Evolutionary conservation across 1,140 invertebrate species (phyloP), one percentile per base, ranked within the genome.

Genomic region (Lethocerus indicus): DNA sequence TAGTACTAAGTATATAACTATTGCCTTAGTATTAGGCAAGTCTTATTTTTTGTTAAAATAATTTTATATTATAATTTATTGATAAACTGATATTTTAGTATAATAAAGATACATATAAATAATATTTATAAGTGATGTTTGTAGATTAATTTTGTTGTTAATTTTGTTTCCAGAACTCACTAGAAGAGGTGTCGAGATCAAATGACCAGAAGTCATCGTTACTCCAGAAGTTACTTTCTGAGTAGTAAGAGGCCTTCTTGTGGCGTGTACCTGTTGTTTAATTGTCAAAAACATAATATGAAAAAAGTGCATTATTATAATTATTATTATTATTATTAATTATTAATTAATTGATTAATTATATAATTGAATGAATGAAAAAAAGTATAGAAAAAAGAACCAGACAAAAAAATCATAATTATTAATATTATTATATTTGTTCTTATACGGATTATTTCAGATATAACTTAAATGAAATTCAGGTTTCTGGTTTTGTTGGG

Each of bases 181-280:
- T 78, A 75, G 78, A 80, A 72, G 79, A 79, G 70, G 72, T 65
- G 56, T 69, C 65, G 57, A 63, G 65, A 57, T 71, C 71, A 70
- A 71, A 73, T 74, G 76, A 77, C 73, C 70, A 71, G 60, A 80
- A 79, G 61, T 77, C 79, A 49, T 81, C 79, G 58, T 67, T 83
- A 61, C 69, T 84, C 58, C 79, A 83, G 69, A 81, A 83, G 64
- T 68, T 83, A 60, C 66, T 84, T 60, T 84, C 80, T 55, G 80
- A 83, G 71, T 82, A 76, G 78, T 68, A 64, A 25, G 26, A 23
- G 28, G n/a, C n/a, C n/a, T n/a, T n/a, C n/a, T n/a, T n/a, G n/a
- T n/a, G n/a, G n/a, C n/a, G n/a, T n/a, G n/a, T n/a, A n/a, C n/a
- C n/a, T n/a, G n/a, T n/a, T n/a, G n/a, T n/a, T n/a, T n/a, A n/a